Conservation (phyloP, 2,888 invertebrate genomes). For the Cerceris ruficornis region DNA sequence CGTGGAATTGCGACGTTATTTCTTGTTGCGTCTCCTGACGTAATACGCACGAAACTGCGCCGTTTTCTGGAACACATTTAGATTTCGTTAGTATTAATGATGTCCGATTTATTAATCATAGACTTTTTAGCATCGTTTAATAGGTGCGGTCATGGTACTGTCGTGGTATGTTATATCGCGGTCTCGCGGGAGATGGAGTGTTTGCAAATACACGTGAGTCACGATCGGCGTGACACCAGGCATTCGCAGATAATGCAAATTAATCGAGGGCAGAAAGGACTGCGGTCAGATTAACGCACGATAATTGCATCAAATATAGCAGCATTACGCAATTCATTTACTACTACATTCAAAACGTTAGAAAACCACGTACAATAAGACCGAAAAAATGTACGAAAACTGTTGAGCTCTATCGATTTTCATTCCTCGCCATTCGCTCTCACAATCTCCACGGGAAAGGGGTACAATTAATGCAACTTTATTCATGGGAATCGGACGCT, state of each 20-base stretch:
- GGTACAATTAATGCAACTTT: constrained; percentile 49
- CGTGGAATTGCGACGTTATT: not conserved
- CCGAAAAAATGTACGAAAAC: constrained; percentile 31
- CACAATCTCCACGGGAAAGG: constrained; percentile 16
- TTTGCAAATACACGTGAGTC: constrained; percentile 42
- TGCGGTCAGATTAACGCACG: not conserved
- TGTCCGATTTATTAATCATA: not conserved
- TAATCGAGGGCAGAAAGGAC: not conserved
- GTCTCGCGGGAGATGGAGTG: not conserved
- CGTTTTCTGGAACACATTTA: not conserved
- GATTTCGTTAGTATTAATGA: not conserved
- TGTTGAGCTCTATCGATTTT: constrained; percentile 58
- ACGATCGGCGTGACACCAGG: not conserved
- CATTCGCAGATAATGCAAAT: constrained; percentile 1
- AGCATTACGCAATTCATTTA: not conserved
- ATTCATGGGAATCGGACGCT: constrained; percentile 36
- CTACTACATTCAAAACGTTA: not conserved
- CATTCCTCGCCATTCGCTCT: constrained; percentile 33
- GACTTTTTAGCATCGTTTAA: constrained; percentile 3
- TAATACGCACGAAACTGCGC: not conserved
- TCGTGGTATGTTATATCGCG: constrained; percentile 1
- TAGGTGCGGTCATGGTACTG: constrained; percentile 16
- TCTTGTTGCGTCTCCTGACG: not conserved
- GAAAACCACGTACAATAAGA: constrained; percentile 3
- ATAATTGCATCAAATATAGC: not conserved